These are phyloP conservation scores for Pelobates cultripes DNA, from an alignment of 2,797 vertebrate species.

Conservation along the genomic window DNA sequence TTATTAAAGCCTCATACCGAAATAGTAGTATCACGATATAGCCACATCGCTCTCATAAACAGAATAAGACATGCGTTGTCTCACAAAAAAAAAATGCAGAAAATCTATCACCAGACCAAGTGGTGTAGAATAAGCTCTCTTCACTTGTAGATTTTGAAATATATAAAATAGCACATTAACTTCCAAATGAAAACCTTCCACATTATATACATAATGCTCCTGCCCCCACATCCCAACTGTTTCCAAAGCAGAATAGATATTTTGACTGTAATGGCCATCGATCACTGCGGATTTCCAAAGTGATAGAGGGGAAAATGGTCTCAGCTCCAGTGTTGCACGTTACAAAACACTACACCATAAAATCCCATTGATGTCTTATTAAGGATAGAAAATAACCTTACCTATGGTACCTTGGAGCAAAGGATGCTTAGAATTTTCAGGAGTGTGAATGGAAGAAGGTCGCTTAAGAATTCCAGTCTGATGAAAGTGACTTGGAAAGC, in stretches of 20 bases:
- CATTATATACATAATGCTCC: background rate
- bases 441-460: constrained; percentile 37
- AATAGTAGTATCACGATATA: background rate
- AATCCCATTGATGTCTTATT: constrained; percentile 17
- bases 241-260: constrained; percentile 14
- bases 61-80: background rate
- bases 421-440: constrained; percentile 60
- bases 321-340: constrained; percentile 23
- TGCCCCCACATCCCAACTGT: background rate
- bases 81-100: constrained; percentile 15
- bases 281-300: constrained; percentile 67
- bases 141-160: constrained; percentile 25
- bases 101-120: background rate
- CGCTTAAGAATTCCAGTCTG: constrained; percentile 43
- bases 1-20: constrained; percentile 12
- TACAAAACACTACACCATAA: background rate
- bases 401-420: constrained; percentile 67
- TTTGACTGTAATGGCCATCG: constrained; percentile 57
- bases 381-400: constrained; percentile 61
- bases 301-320: constrained; percentile 25
- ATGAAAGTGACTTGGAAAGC: constrained; percentile 63
- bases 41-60: background rate
- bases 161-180: constrained; percentile 8
- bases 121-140: background rate
- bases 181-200: constrained; percentile 11